phyloP scores from a whole-genome alignment of 1,140 invertebrate species.

The Drosophila pectinifera region DNA sequence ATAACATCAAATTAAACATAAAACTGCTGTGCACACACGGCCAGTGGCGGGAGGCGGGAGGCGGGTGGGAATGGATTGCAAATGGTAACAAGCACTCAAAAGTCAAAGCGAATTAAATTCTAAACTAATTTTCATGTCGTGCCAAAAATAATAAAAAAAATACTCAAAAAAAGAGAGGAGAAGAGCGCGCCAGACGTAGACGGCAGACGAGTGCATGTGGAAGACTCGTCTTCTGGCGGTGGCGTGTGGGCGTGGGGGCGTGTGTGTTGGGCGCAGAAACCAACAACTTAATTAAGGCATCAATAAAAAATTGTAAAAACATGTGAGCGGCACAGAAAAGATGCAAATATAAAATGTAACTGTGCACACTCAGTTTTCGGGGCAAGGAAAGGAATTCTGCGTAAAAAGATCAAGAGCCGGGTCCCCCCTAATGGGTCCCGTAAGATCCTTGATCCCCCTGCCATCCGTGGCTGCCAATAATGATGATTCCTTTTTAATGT shows the following conservation, averaged over 20 bases:
- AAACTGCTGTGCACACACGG: conserved; percentile 28
- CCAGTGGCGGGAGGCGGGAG: too few species aligned
- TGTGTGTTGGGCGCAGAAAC: conserved; percentile 35
- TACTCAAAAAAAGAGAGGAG: conserved; percentile 32
- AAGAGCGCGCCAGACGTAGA: conserved; percentile 11
- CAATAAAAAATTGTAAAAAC: conserved; percentile 80
- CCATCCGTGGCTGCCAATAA: conserved; percentile 69
- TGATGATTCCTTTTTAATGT: conserved; percentile 85
- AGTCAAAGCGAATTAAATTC: conserved; percentile 82
- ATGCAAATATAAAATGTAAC: conserved; percentile 19
- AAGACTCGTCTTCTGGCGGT: conserved; percentile 23
- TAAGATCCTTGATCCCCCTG: conserved; percentile 64
- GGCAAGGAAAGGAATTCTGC: conserved; percentile 1
- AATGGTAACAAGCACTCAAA: conserved; percentile 81
- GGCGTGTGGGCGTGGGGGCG: neutral
- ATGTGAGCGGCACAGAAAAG: conserved; percentile 39
- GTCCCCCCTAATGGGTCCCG: conserved; percentile 55
- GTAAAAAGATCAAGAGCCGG: conserved; percentile 10
- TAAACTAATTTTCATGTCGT: conserved; percentile 83
- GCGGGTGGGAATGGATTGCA: conserved; percentile 45
- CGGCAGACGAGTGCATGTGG: conserved; percentile 21
- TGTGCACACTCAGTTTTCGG: conserved; percentile 28
- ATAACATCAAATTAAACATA: conserved; percentile 64
- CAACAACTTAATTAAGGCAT: conserved; percentile 81
- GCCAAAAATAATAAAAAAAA: conserved; percentile 83